Evolutionary conservation across 2,113 vertebrate genomes (phyloP).

Genomic region (Pachypanchax playfairii): DNA sequence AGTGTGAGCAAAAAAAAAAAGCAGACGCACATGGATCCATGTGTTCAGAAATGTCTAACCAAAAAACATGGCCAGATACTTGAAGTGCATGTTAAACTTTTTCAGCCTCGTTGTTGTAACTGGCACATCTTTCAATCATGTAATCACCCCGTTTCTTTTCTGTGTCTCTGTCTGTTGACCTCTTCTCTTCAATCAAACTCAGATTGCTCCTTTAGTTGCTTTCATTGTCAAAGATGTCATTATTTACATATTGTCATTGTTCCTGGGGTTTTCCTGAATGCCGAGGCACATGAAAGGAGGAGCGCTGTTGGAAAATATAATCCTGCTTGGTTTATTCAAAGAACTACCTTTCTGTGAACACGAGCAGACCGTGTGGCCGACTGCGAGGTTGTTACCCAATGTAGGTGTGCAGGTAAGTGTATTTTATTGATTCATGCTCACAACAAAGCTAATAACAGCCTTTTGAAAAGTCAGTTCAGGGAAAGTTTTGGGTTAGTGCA

Average conservation of each 20-base stretch:
- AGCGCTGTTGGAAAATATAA: slow-evolving; percentile 27
- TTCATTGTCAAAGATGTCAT: slow-evolving; percentile 56
- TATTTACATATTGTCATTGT: slow-evolving; percentile 49
- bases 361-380: slow-evolving; percentile 21
- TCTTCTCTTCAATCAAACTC: slow-evolving; percentile 43
- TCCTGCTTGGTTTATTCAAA: not conserved
- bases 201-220: slow-evolving; percentile 43
- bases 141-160: slow-evolving; percentile 24
- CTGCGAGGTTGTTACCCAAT: not conserved
- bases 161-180: slow-evolving; percentile 21
- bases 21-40: slow-evolving; percentile 36
- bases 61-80: not conserved
- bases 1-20: slow-evolving; percentile 1
- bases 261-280: slow-evolving; percentile 38
- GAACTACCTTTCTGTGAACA: slow-evolving; percentile 47
- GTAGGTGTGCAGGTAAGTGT: slow-evolving; percentile 1
- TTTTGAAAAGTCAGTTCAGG: slow-evolving; percentile 7
- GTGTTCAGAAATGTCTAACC: slow-evolving; percentile 13
- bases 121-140: not conserved
- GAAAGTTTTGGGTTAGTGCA: slow-evolving; percentile 8
- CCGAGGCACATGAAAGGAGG: slow-evolving; percentile 36
- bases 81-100: not conserved
- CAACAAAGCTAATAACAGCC: slow-evolving; percentile 1
- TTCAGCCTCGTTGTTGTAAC: not conserved
- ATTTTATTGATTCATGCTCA: not conserved